These are phyloP conservation scores for Andrena bicolor DNA, from an alignment of 2,888 invertebrate species.

Conservation along the genomic window DNA sequence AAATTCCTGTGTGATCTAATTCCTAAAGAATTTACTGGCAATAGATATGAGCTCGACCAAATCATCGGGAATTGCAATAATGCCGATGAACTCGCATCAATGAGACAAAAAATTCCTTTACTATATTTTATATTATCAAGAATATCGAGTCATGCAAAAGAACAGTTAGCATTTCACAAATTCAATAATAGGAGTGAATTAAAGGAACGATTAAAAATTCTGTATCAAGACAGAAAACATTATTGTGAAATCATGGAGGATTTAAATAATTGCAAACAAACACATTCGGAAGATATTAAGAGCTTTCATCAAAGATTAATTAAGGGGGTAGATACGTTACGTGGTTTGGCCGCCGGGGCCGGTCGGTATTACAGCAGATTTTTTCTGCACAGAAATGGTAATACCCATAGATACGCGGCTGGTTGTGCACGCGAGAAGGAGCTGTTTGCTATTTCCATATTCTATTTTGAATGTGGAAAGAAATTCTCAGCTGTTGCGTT, in stretches of 20 bases:
- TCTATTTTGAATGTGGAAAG: too few relatives aligned
- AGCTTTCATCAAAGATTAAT: constrained; percentile 20
- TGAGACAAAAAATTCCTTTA: constrained; percentile 11
- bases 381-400: too few relatives aligned
- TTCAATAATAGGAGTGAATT: constrained; percentile 10
- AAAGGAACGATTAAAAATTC: constrained; percentile 4
- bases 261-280: constrained; percentile 23
- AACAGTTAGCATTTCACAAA: constrained; percentile 19
- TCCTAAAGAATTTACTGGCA: constrained; percentile 9
- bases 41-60: constrained; percentile 13
- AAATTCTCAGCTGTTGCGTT: too few relatives aligned
- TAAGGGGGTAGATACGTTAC: too few relatives aligned
- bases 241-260: constrained; percentile 35
- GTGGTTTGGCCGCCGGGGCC: too few relatives aligned
- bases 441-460: too few relatives aligned
- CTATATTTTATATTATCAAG: constrained; percentile 28
- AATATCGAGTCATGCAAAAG: constrained; percentile 28
- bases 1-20: not conserved
- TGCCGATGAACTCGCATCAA: constrained; percentile 8
- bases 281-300: not conserved
- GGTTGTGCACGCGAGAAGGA: too few relatives aligned
- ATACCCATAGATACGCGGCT: too few relatives aligned
- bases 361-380: too few relatives aligned
- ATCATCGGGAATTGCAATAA: constrained; percentile 36
- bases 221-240: constrained; percentile 30